Conservation (phyloP, 1,140 invertebrate genomes). For the Subanguina moxae region DNA sequence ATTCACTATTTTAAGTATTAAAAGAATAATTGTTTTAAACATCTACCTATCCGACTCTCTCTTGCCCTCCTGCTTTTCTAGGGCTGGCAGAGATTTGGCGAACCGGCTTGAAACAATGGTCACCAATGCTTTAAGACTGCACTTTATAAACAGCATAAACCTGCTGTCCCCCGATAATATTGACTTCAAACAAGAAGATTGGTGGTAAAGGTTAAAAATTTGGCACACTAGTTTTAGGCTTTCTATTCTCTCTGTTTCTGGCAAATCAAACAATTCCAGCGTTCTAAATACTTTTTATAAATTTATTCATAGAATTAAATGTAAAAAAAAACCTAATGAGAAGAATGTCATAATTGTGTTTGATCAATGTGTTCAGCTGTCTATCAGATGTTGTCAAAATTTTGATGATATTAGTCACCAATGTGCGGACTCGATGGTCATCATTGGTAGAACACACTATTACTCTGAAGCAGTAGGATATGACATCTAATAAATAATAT, state of each 20-base stretch:
- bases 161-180: neutral
- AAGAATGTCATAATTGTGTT: neutral
- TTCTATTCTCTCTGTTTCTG: constrained; percentile 4
- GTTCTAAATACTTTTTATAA: constrained; percentile 3
- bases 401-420: neutral
- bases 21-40: neutral
- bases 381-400: constrained; percentile 2
- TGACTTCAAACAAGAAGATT: neutral
- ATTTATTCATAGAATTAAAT: neutral
- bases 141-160: neutral
- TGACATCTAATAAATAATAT: no score
- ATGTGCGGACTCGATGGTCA: neutral
- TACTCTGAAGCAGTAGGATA: constrained; percentile 1
- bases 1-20: neutral
- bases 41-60: neutral
- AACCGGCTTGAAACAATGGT: neutral
- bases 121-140: neutral
- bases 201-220: neutral
- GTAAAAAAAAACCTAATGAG: neutral
- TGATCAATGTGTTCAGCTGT: neutral
- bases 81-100: neutral
- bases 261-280: constrained; percentile 4
- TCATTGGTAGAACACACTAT: neutral
- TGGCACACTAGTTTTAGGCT: constrained; percentile 5
- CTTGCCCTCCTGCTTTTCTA: neutral